Conservation (phyloP, 2,113 vertebrate genomes). For the Saimiri boliviensis region DNA sequence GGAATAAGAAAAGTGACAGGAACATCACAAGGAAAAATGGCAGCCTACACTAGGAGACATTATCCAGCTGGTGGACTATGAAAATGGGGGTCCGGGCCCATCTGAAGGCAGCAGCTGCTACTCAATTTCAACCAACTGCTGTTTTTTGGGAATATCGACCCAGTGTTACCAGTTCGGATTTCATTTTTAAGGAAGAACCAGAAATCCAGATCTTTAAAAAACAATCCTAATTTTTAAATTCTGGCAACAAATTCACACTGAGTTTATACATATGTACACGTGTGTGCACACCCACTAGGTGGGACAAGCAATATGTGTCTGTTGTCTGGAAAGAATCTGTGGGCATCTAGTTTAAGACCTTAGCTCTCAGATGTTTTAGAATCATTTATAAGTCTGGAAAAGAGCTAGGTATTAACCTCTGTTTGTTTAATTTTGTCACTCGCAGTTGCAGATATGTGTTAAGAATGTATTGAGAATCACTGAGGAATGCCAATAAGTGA, state of each 20-base stretch:
- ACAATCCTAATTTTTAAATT: neutral
- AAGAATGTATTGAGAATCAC: neutral
- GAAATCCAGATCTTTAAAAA: neutral
- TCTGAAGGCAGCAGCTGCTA: neutral
- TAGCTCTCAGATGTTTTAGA: neutral
- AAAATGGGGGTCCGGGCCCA: neutral
- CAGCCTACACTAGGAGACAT: neutral
- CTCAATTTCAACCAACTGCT: neutral
- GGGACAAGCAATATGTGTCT: neutral
- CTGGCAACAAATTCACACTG: neutral
- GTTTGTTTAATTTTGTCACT: neutral
- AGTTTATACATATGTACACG: neutral
- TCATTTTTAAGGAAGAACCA: neutral
- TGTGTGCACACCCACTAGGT: neutral
- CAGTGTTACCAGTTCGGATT: neutral
- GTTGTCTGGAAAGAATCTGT: neutral
- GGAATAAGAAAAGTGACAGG: neutral
- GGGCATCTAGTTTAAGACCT: neutral
- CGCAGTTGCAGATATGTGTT: neutral
- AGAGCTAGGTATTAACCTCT: neutral
- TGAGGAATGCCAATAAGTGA: neutral
- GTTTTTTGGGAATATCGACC: neutral
- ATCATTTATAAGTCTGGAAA: neutral
- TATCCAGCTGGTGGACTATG: neutral
- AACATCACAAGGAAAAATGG: neutral